phyloP scores from a whole-genome alignment of 2,113 vertebrate species.

The Tupaia chinensis region DNA sequence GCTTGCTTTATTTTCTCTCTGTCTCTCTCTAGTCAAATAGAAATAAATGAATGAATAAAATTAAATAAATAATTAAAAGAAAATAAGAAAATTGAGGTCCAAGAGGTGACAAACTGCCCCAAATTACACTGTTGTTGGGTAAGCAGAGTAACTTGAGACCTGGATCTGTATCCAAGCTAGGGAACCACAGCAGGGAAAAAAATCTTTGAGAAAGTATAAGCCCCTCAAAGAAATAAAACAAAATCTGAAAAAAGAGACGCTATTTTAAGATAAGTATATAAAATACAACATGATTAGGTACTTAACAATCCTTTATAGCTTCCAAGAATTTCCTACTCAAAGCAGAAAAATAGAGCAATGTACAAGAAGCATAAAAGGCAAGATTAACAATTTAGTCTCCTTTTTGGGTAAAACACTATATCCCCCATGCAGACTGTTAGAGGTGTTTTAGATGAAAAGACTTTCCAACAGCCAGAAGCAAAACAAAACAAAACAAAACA shows the following conservation, averaged over 20 bases:
- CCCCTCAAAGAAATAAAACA: conserved; percentile 34
- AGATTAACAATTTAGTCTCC: conserved; percentile 1
- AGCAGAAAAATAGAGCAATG: conserved; percentile 51
- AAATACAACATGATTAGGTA: not conserved
- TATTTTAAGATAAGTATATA: conserved; percentile 51
- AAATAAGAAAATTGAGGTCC: not conserved
- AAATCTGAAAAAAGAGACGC: not conserved
- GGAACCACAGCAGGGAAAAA: not conserved
- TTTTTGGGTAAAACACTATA: conserved; percentile 9
- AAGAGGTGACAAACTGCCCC: not conserved
- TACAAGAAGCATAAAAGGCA: conserved; percentile 38
- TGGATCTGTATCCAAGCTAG: conserved; percentile 1
- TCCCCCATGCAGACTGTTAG: not conserved
- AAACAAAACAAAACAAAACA: too few relatives aligned
- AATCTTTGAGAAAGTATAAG: conserved; percentile 1
- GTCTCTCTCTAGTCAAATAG: too few relatives aligned
- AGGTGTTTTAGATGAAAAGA: conserved; percentile 55
- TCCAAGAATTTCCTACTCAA: conserved; percentile 40
- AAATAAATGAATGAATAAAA: too few relatives aligned
- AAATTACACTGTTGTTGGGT: not conserved
- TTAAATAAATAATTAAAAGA: too few relatives aligned
- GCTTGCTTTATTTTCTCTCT: too few relatives aligned
- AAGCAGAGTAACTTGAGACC: not conserved
- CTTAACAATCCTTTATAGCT: conserved; percentile 33
- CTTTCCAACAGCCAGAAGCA: not conserved